These are phyloP conservation scores for Hedychridium roseum DNA, from an alignment of 2,888 invertebrate genomes.

Conservation along the genomic window DNA sequence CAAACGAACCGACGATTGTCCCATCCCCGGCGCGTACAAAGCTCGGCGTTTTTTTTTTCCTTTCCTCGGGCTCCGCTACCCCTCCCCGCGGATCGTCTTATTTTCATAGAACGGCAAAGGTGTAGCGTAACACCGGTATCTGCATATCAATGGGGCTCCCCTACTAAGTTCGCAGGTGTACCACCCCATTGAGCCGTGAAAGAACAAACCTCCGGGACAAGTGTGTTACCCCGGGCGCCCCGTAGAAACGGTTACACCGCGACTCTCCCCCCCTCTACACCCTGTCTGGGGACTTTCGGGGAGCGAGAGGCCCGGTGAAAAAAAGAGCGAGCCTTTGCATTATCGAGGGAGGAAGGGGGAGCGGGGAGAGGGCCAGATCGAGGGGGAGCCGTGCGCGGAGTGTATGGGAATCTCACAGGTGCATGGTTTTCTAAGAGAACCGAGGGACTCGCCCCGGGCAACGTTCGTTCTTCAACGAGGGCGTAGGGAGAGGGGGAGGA, in stretches of 20 bases:
- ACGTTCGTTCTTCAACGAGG: conserved; percentile 34
- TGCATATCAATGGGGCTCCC: conserved; percentile 57
- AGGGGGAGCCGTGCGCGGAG: conserved; percentile 36
- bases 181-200: conserved; percentile 52
- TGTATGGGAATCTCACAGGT: conserved; percentile 63
- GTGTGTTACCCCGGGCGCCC: conserved; percentile 51
- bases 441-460: conserved; percentile 40
- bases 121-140: conserved; percentile 58
- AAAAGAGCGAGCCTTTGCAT: conserved; percentile 36
- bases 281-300: conserved; percentile 23
- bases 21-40: conserved; percentile 18
- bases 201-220: conserved; percentile 54
- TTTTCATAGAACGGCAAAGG: conserved; percentile 48
- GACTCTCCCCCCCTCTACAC: conserved; percentile 26
- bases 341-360: conserved; percentile 48
- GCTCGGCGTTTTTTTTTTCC: conserved; percentile 20
- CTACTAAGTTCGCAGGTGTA: conserved; percentile 61
- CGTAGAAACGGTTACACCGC: conserved; percentile 59
- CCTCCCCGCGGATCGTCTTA: conserved; percentile 36
- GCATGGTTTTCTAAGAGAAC: conserved; percentile 54
- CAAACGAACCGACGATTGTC: conserved; percentile 23
- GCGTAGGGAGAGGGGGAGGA: conserved; percentile 21
- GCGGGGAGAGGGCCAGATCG: conserved; percentile 35
- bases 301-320: conserved; percentile 16
- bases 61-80: conserved; percentile 7